A percentile compares a stretch with the other conserved stretches of the same genome.
Conservation (phyloP, 30 jellyfish, hydroid and myxozoan genomes). For the Nemopilema nomurai region DNA sequence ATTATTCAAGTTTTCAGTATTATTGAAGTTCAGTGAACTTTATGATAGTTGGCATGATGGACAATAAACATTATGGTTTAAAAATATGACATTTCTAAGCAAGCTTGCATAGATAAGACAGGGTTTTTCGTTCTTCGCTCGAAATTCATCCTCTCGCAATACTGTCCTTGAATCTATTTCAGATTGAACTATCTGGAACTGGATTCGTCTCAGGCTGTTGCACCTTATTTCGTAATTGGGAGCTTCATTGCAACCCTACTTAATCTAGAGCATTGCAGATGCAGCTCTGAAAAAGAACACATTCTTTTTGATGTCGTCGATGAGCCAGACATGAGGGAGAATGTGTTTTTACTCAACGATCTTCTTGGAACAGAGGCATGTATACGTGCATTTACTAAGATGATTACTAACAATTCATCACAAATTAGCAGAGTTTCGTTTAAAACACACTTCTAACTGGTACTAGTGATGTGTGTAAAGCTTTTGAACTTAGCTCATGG, state of each 20-base stretch:
- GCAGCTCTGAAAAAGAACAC: constrained; percentile 53
- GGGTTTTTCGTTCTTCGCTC: too few species aligned
- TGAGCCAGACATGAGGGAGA: constrained; percentile 11
- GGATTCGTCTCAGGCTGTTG: constrained; percentile 40
- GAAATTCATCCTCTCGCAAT: too few species aligned
- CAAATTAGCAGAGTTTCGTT: not conserved
- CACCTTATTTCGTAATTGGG: constrained; percentile 27
- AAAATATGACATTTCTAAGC: too few species aligned
- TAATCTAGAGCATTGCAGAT: constrained; percentile 42
- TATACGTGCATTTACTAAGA: not conserved
- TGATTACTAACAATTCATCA: not conserved
- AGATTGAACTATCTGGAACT: constrained; percentile 50
- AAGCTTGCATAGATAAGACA: too few species aligned
- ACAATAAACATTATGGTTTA: too few species aligned
- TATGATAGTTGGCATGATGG: too few species aligned
- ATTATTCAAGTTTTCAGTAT: too few species aligned
- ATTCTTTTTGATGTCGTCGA: constrained; percentile 20
- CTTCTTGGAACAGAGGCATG: constrained; percentile 54
- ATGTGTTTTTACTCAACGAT: constrained; percentile 39
- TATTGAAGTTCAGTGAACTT: too few species aligned
- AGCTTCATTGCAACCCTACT: constrained; percentile 34
- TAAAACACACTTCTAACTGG: not conserved
- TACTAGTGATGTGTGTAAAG: too few species aligned
- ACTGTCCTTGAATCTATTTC: too few species aligned
- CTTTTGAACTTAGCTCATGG: too few species aligned